Conservation (phyloP, 1,140 invertebrate genomes). For the Arctopsyche grandis region DNA sequence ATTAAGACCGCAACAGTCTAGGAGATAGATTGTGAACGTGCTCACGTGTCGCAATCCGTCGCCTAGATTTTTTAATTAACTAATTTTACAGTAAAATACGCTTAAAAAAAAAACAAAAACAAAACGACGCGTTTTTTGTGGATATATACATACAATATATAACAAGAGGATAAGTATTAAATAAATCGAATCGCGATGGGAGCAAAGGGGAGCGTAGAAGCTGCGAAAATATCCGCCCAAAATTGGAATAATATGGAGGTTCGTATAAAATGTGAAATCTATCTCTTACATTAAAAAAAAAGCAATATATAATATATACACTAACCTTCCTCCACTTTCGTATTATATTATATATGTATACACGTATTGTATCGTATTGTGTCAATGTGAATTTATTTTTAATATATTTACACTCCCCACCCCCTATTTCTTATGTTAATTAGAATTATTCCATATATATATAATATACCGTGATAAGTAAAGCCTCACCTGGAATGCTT, state of each 20-base stretch:
- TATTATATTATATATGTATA: constrained; percentile 12
- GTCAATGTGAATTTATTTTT: constrained; percentile 1
- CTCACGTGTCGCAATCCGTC: too few relatives aligned
- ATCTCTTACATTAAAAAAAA: background rate
- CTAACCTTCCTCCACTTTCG: constrained; percentile 15
- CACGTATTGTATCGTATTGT: background rate
- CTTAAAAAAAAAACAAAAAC: too few relatives aligned
- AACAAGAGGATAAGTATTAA: constrained; percentile 16
- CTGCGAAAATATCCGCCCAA: constrained; percentile 77
- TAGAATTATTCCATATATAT: background rate
- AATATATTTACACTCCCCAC: background rate
- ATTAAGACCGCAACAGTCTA: background rate
- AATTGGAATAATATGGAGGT: constrained; percentile 80
- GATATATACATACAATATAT: background rate
- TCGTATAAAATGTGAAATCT: constrained; percentile 61
- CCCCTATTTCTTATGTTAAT: background rate
- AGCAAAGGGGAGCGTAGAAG: constrained; percentile 78
- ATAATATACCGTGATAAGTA: constrained; percentile 5
- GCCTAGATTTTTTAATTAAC: too few relatives aligned
- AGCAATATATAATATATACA: background rate
- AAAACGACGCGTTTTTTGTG: too few relatives aligned
- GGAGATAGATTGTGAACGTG: too few relatives aligned
- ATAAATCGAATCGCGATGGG: constrained; percentile 64
- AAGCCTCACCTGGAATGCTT: constrained; percentile 26
- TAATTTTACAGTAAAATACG: too few relatives aligned